phyloP scores from a whole-genome alignment of 2,113 vertebrate species.

The Notiomystis cincta region DNA sequence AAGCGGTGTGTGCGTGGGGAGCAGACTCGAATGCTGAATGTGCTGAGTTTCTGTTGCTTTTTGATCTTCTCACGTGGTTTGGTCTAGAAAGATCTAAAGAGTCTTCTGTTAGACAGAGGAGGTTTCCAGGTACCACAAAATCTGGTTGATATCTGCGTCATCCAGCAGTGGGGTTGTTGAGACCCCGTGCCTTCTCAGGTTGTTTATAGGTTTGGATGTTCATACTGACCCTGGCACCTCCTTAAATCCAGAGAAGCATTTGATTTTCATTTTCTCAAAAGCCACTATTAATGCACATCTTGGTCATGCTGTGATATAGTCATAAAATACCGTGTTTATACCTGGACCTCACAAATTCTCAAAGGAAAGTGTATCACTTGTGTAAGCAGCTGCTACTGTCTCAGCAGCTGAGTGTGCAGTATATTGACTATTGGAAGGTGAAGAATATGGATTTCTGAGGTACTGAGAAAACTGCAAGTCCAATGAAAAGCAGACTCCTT shows the following conservation, averaged over 20 bases:
- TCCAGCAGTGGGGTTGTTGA: not conserved
- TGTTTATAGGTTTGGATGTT: not conserved
- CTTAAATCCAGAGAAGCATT: not conserved
- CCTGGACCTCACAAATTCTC: not conserved
- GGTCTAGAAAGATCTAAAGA: not conserved
- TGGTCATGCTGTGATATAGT: not conserved
- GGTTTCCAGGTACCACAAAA: not conserved
- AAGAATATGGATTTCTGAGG: not conserved
- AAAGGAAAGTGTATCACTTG: not conserved
- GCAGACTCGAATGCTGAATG: not conserved
- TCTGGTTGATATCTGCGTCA: not conserved
- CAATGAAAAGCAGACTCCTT: not conserved
- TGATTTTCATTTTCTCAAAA: not conserved
- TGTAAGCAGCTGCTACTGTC: not conserved
- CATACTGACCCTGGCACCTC: not conserved
- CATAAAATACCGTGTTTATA: not conserved
- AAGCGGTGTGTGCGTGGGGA: fast-evolving
- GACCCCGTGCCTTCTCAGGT: not conserved
- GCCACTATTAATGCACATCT: not conserved
- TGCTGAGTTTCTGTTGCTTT: not conserved
- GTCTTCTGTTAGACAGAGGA: not conserved
- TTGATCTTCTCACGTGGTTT: not conserved
- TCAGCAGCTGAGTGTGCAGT: not conserved
- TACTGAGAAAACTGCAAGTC: not conserved
- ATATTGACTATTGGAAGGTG: not conserved